A percentile compares a stretch with the other conserved stretches of the same genome.
phyloP scores from a whole-genome alignment of 2,888 invertebrate genomes.

The Eristalis tenax region DNA sequence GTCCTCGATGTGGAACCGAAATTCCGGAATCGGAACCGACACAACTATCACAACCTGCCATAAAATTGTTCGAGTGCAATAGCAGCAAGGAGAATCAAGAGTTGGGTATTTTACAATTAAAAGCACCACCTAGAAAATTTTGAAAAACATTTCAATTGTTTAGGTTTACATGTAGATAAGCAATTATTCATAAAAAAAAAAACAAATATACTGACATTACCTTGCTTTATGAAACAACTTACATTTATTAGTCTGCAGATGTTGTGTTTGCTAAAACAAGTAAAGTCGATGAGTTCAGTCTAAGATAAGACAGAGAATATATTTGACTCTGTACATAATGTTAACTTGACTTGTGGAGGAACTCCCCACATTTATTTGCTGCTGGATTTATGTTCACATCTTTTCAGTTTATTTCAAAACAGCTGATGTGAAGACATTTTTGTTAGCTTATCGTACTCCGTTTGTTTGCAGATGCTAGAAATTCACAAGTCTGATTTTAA shows the following conservation, averaged over 20 bases:
- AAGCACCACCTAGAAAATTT: constrained; percentile 80
- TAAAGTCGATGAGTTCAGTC: no score
- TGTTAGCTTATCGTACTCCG: no score
- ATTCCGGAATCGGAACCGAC: constrained; percentile 73
- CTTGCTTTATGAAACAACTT: constrained; percentile 6
- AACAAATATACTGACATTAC: not conserved
- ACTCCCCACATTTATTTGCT: no score
- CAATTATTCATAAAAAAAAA: constrained; percentile 21
- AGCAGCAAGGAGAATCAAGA: constrained; percentile 66
- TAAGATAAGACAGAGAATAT: no score
- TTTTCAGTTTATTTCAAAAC: no score
- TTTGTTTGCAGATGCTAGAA: no score
- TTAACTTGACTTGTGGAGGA: no score
- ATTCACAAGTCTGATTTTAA: no score
- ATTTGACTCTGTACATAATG: no score
- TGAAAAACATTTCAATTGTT: constrained; percentile 67
- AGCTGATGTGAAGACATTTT: no score
- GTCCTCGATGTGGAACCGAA: constrained; percentile 77
- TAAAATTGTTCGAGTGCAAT: constrained; percentile 72
- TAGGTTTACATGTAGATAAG: constrained; percentile 49
- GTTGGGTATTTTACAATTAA: constrained; percentile 77
- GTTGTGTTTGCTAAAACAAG: no score
- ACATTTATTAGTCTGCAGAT: constrained; percentile 5
- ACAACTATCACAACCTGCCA: constrained; percentile 76
- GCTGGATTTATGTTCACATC: no score